Conservation (phyloP, 1,140 invertebrate species). For the Carposina sasakii region DNA sequence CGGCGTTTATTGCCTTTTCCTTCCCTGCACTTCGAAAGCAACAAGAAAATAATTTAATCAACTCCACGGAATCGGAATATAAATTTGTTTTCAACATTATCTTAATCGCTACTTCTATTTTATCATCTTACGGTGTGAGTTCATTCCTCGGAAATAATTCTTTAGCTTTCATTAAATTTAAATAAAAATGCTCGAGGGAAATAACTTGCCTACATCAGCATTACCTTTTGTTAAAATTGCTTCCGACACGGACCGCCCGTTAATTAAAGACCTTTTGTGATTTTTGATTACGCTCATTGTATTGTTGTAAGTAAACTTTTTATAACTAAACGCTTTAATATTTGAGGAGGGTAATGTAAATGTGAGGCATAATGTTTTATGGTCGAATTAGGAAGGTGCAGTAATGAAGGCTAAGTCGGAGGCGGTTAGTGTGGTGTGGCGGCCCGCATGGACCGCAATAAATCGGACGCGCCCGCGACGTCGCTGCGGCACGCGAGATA, state of each 20-base stretch:
- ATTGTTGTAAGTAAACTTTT: too few relatives aligned
- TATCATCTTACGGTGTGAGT: conserved; percentile 28
- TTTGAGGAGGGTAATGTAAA: too few relatives aligned
- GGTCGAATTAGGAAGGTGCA: conserved; percentile 15
- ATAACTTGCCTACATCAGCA: conserved; percentile 18
- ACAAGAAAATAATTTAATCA: conserved; percentile 62
- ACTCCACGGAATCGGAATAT: conserved; percentile 46
- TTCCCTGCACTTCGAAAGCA: conserved; percentile 33
- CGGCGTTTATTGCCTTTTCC: conserved; percentile 47
- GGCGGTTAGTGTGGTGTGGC: conserved; percentile 29
- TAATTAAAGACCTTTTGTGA: too few relatives aligned
- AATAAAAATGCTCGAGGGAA: conserved; percentile 12
- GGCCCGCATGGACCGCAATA: conserved; percentile 49
- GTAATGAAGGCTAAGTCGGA: conserved; percentile 50
- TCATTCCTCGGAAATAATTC: conserved; percentile 23
- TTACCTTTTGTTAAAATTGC: conserved; percentile 11
- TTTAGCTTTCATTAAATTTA: conserved; percentile 25
- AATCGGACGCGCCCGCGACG: conserved; percentile 40
- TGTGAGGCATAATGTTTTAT: too few relatives aligned
- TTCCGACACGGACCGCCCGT: too few relatives aligned
- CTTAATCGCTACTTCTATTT: conserved; percentile 43
- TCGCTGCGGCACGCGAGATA: conserved; percentile 48
- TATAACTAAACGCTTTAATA: too few relatives aligned
- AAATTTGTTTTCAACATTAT: conserved; percentile 56
- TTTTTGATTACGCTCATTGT: too few relatives aligned